Conservation (phyloP, 2,888 invertebrate genomes). For the Aphidoletes aphidimyza region DNA sequence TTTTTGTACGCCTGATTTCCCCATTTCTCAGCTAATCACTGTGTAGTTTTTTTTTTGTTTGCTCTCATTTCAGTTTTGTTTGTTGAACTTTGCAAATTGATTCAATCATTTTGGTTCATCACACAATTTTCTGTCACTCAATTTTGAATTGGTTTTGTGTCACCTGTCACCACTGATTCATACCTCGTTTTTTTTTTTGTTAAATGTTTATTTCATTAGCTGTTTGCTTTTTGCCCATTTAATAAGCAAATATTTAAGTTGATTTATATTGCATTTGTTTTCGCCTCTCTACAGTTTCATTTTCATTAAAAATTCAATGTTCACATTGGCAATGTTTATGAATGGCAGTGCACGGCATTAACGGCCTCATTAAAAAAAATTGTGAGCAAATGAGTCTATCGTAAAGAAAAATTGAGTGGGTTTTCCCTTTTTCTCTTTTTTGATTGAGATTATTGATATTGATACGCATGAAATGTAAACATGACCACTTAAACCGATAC, state of each 20-base stretch:
- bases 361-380: neutral
- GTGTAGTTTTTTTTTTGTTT: neutral
- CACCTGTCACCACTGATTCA: constrained; percentile 1
- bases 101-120: constrained; percentile 28
- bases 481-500: neutral
- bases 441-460: neutral
- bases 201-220: constrained; percentile 3
- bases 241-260: constrained; percentile 38
- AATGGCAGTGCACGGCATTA: constrained; percentile 1
- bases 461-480: constrained; percentile 28
- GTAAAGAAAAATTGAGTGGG: neutral
- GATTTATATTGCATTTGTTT: neutral
- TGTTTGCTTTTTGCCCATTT: constrained; percentile 20
- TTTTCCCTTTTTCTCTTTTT: neutral
- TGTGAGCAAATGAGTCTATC: neutral
- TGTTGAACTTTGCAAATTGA: constrained; percentile 50
- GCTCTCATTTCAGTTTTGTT: neutral
- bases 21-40: constrained; percentile 51
- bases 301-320: neutral
- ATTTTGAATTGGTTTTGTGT: neutral
- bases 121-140: constrained; percentile 31
- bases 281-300: neutral
- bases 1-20: too few species aligned
- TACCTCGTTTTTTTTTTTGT: neutral
- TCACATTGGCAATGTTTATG: neutral